These are phyloP conservation scores for Paradisaea rubra DNA, from an alignment of 2,113 vertebrate genomes.

Conservation along the genomic window DNA sequence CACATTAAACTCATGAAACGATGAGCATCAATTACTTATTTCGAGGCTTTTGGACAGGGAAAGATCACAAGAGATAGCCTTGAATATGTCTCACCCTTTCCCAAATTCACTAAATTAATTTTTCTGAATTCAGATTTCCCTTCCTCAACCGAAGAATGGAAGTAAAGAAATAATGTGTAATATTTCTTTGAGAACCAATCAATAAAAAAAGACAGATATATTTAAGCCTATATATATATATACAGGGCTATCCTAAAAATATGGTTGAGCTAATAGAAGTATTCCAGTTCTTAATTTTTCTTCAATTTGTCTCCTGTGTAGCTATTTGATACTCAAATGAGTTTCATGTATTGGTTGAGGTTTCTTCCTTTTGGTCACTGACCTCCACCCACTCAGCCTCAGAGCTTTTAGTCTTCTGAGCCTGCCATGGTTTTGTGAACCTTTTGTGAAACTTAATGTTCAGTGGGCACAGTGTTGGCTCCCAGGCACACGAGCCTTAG, in stretches of 20 bases:
- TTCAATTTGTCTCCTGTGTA: neutral
- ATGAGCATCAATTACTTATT: neutral
- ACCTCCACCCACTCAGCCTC: neutral
- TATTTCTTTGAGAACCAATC: neutral
- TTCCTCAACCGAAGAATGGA: neutral
- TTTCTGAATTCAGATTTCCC: neutral
- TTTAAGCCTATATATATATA: neutral
- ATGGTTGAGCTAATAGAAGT: neutral
- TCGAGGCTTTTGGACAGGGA: neutral
- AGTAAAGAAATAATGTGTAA: neutral
- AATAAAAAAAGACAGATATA: neutral
- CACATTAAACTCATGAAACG: neutral
- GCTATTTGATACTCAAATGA: neutral
- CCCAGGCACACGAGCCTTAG: neutral
- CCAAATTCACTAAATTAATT: neutral
- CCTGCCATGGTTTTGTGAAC: neutral
- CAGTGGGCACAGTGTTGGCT: neutral
- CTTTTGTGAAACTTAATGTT: neutral
- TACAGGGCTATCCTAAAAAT: neutral
- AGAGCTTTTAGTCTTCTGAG: neutral
- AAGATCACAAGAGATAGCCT: neutral
- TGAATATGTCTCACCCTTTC: neutral
- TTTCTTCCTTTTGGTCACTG: neutral
- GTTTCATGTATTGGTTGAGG: neutral
- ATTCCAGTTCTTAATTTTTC: neutral